phyloP scores from a whole-genome alignment of 1,140 invertebrate genomes.

The Temnothorax nylanderi region DNA sequence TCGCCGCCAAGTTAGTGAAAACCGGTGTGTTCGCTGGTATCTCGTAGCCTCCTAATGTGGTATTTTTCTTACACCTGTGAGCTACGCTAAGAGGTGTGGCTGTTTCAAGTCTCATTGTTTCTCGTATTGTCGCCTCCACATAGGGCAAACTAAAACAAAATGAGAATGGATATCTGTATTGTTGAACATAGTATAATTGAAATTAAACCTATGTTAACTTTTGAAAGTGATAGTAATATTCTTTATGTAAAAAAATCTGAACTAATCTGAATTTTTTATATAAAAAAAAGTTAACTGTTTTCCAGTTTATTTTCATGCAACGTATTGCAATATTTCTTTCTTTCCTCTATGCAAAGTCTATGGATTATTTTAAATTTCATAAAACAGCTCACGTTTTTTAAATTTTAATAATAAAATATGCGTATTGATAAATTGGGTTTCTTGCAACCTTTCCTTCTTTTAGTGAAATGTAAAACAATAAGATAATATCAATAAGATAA shows the following conservation, averaged over 20 bases:
- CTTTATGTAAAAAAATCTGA: too few relatives aligned
- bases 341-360: too few relatives aligned
- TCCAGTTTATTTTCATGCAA: not conserved
- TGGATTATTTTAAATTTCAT: too few relatives aligned
- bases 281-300: not conserved
- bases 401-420: too few relatives aligned
- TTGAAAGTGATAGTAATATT: too few relatives aligned
- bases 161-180: not conserved
- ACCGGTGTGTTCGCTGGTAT: conserved; percentile 86
- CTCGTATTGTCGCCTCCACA: conserved; percentile 87
- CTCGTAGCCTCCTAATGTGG: conserved; percentile 84
- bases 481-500: too few relatives aligned
- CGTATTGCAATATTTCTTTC: too few relatives aligned
- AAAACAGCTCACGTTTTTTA: too few relatives aligned
- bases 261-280: too few relatives aligned
- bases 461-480: not conserved
- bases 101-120: conserved; percentile 86
- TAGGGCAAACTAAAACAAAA: conserved; percentile 85
- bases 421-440: not conserved
- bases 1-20: conserved; percentile 84
- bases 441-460: not conserved
- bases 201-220: not conserved
- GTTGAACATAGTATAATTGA: not conserved
- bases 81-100: conserved; percentile 86
- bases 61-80: conserved; percentile 83